Base-by-base conservation (phyloP, 2,888 invertebrate genomes). In the Drosophila lutescens region DNA sequence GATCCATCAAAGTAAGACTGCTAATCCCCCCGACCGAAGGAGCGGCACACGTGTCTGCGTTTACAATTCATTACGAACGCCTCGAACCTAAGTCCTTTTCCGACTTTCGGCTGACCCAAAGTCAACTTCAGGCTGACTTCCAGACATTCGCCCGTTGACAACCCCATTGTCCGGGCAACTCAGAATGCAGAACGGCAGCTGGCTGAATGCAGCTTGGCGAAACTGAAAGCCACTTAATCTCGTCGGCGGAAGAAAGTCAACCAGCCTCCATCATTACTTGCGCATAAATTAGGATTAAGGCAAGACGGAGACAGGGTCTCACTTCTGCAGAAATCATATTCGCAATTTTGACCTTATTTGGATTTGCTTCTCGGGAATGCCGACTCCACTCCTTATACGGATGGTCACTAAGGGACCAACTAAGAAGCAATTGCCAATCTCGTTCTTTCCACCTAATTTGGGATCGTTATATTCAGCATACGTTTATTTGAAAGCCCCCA, bases 261-360 rank as follows among this genome's bases (percentile, higher is more conserved):
- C 81, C 74, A 76, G 73, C 44, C 72, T 78, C 85, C 88, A 87
- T 89, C 89, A 89, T 89, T 87, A 88, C 85, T 84, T 85, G 74
- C 77, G 85, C 89, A 89, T 89, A 89, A 89, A 86, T 89, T 85
- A 79, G 88, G 87, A 87, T 88, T 89, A 89, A 69, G 12, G 32
- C 34, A 10, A 46, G 30, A 23, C 23, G 1, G 4, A 10, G 41
- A n/a, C 2, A 10, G 26, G 43, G 41, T 32, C 34, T 36, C 76
- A 71, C 74, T 86, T 83, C 71, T 66, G 55, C 54, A 50, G 84
- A 83, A 80, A 77, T 83, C 80, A 86, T 86, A 83, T 80, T 69
- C 86, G 69, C 82, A 86, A 87, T 85, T 85, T 87, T 79, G 77
- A 77, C 85, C 87, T 77, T 87, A 85, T 85, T 80, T 78, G 87